These are phyloP conservation scores for Panulirus ornatus DNA, from an alignment of 1,140 invertebrate species.

Conservation along the genomic window DNA sequence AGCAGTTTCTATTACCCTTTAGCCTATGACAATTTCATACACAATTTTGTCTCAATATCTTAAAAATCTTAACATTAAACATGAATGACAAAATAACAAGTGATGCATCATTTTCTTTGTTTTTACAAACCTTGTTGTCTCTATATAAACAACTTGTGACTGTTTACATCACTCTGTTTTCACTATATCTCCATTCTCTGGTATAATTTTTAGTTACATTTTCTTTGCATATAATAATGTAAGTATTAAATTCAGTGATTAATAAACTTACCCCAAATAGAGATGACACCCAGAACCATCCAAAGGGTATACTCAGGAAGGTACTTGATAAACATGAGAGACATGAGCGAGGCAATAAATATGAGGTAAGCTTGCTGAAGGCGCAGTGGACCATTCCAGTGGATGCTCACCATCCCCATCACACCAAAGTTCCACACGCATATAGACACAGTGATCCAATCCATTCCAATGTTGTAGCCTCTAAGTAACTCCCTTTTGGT, in stretches of 20 bases:
- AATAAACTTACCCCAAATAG: conserved; percentile 92
- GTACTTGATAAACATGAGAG: conserved; percentile 99
- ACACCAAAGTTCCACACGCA: conserved; percentile 99
- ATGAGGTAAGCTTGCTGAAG: conserved; percentile 98
- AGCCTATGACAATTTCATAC: no score
- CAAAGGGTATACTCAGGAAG: conserved; percentile 99
- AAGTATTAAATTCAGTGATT: background rate
- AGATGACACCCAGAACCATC: conserved; percentile 97
- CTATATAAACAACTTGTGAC: no score
- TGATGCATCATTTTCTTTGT: no score
- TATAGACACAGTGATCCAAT: conserved; percentile 92
- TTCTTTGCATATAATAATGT: background rate
- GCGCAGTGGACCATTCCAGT: conserved; percentile 97
- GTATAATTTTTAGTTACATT: background rate
- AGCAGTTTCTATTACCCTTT: no score
- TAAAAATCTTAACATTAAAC: no score
- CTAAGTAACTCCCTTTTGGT: conserved; percentile 89
- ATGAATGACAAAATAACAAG: no score
- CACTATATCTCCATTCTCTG: no score
- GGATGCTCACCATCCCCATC: conserved; percentile 98
- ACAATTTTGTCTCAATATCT: no score
- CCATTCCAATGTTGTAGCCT: conserved; percentile 97
- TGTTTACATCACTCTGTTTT: background rate
- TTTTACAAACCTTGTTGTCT: no score
- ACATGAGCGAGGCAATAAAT: conserved; percentile 97